Base-by-base conservation (phyloP, 2,888 invertebrate genomes). In the Cenopis cana region DNA sequence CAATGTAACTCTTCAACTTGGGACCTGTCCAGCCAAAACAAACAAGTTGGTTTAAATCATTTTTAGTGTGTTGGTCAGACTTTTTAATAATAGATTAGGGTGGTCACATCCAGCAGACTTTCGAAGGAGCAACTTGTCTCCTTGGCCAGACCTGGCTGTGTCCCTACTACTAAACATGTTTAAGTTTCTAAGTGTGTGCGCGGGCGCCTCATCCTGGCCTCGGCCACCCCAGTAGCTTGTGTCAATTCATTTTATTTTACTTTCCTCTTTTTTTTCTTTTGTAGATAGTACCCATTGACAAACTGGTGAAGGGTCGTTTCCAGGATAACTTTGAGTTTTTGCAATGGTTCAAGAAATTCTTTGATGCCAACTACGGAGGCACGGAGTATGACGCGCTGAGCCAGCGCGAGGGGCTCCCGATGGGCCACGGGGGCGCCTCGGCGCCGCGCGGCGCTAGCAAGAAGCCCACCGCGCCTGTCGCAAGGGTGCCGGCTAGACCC, bases 281-380 rank as follows among this genome's bases (percentile, higher is more conserved):
- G 86, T 95, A 98, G 98, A 97, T 97, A 91, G 97, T 98, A 87
- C 97, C 98, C 81, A 97, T 98, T 89, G 98, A 98, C 94, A 96
- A 95, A 94, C 95, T 99, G 95, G 98, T 99, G 91, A 99, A 99
- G 95, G 99, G 98, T 91, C 96, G 98, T 84, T 99, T 99, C 95
- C 99, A 99, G 96, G 99, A 99, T 95, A 99, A 99, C 95, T 99
- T 99, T 95, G 99, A 99, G 94, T 99, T 99, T 94, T 96, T 99
- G 84, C 99, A 99, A 95, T 99, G 99, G 99, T 99, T 99, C 95
- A 99, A 99, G 95, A 98, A 99, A 93, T 99, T 99, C 95, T 99
- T 99, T 94, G 99, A 99, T 94, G 99, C 99, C 83, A 99, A 99
- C 95, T 99, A 98, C 94, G 97, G 97, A 90, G 98, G 98, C 87